Base-by-base conservation (phyloP, 2,888 invertebrate genomes). In the Girardia tigrina region DNA sequence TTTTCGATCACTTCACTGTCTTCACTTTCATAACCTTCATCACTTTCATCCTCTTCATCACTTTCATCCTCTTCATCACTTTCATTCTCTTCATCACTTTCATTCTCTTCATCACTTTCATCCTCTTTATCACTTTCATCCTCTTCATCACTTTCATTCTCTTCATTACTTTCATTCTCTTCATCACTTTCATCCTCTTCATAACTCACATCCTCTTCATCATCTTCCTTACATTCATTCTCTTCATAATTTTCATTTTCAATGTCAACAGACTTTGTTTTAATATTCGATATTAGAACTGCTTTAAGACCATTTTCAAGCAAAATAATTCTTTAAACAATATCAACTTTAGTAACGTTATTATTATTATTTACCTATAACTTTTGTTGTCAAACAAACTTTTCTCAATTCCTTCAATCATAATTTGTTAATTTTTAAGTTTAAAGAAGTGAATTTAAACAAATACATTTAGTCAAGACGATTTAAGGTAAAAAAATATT, bases 291-390 rank as follows among this genome's bases (percentile, higher is more conserved):
- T 73, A 82, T 80, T 70, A 82, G 78, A 23, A 82, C 72, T 6
- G 79, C 81, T 76, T 77, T 78, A 16, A 82, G 77, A 26, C 81
- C 81, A 80, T 82, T 82, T 23, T 79, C 77, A 28, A 82, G 77
- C n/a, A 75, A 71, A 26, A 82, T 76, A 29, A 79, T 77, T 75
- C 82, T 82, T 56, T 36, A n/a, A 56, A 56, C n/a, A 20, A 56
- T 56, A 36, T 36, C 8, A 36, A 36, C 16, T 36, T 36, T 36
- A 36, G 8, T 36, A 36, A 16, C 8, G 8, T 36, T n/a, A n/a
- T n/a, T n/a, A n/a, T n/a, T 36, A 12, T 12, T 36, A 36, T 12
- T 12, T 56, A 56, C 56, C 56, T 56, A 56, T 56, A 56, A 56
- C 20, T 56, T 56, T 56, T 56, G 23, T 56, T 20, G 23, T 56